Percentiles rank a stretch among this genome's conserved stretches.
phyloP scores from a whole-genome alignment of 2,797 vertebrate species.

The Pipistrellus nathusii region DNA sequence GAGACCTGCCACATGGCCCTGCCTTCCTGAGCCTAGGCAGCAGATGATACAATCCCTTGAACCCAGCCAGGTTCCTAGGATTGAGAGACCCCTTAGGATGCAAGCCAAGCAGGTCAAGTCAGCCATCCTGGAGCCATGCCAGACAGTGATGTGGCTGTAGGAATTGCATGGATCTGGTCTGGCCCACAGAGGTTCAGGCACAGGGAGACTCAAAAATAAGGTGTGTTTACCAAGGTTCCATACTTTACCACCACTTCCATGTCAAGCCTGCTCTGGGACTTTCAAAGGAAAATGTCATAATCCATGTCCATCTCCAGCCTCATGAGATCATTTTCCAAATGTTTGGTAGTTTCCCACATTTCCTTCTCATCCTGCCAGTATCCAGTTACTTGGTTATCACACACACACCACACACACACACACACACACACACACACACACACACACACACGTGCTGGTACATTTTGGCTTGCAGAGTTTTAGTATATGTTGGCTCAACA shows the following conservation, averaged over 20 bases:
- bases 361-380: conserved; percentile 40
- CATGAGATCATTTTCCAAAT: conserved; percentile 55
- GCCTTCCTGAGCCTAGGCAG: neutral
- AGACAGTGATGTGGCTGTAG: neutral
- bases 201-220: neutral
- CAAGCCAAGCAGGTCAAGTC: neutral
- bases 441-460: neutral
- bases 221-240: neutral
- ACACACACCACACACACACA: neutral
- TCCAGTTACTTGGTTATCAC: neutral
- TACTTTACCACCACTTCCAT: neutral
- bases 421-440: neutral
- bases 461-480: conserved; percentile 48
- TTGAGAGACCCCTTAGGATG: neutral
- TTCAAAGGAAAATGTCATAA: neutral
- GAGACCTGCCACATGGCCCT: neutral
- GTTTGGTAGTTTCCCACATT: conserved; percentile 51
- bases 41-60: neutral
- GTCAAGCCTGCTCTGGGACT: neutral
- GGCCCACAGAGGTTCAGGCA: neutral
- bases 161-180: neutral
- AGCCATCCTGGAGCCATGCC: neutral
- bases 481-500: conserved; percentile 72
- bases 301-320: neutral
- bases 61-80: neutral